Conservation (phyloP, 1,140 invertebrate genomes). For the Nylanderia fulva region DNA sequence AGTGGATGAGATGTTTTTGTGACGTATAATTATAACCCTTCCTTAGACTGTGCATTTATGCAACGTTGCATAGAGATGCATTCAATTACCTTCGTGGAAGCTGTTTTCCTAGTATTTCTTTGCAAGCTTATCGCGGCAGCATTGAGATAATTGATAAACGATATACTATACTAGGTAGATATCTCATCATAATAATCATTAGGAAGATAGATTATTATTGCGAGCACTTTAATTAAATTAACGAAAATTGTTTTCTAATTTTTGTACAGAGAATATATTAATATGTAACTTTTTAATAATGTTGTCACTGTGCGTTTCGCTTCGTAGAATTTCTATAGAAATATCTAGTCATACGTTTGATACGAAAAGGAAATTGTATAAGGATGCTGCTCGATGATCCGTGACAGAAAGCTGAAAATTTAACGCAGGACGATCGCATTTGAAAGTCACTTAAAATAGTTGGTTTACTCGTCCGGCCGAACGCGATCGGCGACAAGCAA, state of each 20-base stretch:
- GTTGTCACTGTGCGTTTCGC: background rate
- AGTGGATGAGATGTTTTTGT: slow-evolving; percentile 35
- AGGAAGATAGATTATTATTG: background rate
- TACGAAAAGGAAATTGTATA: background rate
- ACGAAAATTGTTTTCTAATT: background rate
- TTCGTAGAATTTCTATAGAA: background rate
- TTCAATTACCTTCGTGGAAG: background rate
- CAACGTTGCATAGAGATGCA: background rate
- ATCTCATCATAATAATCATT: background rate
- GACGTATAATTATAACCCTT: slow-evolving; percentile 42
- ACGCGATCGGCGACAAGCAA: background rate
- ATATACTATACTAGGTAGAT: background rate
- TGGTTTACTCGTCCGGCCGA: slow-evolving; percentile 10
- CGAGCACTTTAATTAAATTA: background rate
- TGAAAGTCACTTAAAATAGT: slow-evolving; percentile 3
- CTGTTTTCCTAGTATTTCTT: background rate
- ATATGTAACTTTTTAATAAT: background rate
- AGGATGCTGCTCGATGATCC: slow-evolving; percentile 41
- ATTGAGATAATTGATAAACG: slow-evolving; percentile 31
- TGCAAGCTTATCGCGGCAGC: background rate
- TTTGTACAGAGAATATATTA: background rate
- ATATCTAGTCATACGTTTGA: background rate
- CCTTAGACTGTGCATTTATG: background rate
- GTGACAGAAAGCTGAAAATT: slow-evolving; percentile 27
- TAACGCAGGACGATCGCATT: slow-evolving; percentile 13